These are phyloP conservation scores for Ethmia dodecea DNA, from an alignment of 2,888 invertebrate genomes.

Conservation along the genomic window DNA sequence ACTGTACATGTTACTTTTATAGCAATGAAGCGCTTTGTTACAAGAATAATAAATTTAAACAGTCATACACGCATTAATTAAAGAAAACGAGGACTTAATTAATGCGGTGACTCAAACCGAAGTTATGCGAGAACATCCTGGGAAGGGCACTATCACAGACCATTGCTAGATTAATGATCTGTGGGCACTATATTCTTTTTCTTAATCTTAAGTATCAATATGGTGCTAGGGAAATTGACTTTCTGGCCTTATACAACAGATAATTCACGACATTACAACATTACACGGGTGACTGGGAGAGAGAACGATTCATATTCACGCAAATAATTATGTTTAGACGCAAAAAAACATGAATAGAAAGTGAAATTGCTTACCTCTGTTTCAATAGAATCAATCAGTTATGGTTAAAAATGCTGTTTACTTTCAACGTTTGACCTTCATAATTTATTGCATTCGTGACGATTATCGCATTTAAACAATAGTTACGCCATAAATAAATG, in stretches of 20 bases:
- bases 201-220: background rate
- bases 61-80: constrained; percentile 33
- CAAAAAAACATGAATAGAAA: constrained; percentile 1
- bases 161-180: too few species aligned
- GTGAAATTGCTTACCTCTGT: constrained; percentile 14
- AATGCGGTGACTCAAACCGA: constrained; percentile 41
- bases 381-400: constrained; percentile 14
- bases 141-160: constrained; percentile 3
- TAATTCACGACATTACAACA: too few species aligned
- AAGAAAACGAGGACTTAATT: constrained; percentile 26
- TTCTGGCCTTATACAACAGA: too few species aligned
- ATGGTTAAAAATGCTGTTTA: constrained; percentile 4
- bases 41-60: background rate
- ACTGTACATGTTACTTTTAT: too few species aligned
- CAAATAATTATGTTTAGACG: too few species aligned
- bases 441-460: constrained; percentile 18
- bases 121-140: constrained; percentile 35
- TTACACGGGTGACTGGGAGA: too few species aligned
- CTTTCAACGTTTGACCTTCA: constrained; percentile 26
- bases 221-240: background rate
- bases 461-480: constrained; percentile 13
- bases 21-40: too few species aligned
- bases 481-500: constrained; percentile 21
- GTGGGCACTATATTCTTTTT: background rate
- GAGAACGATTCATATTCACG: too few species aligned